phyloP scores from a whole-genome alignment of 2,888 invertebrate genomes.

The Trachelus iudaicus region DNA sequence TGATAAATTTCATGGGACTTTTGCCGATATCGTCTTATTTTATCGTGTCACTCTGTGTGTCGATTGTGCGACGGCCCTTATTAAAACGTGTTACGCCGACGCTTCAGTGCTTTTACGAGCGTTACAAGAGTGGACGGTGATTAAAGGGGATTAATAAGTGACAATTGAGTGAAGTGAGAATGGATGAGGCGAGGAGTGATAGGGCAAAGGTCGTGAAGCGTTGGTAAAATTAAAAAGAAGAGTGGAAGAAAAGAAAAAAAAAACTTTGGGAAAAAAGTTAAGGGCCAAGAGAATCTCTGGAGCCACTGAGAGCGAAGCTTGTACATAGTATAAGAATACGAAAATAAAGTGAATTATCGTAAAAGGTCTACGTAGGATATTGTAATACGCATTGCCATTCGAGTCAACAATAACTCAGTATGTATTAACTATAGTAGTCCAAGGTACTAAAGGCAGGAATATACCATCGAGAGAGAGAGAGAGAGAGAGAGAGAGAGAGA shows the following conservation, averaged over 20 bases:
- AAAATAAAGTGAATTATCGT: conserved; percentile 14
- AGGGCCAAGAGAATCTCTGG: conserved; percentile 4
- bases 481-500: background rate
- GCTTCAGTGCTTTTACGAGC: background rate
- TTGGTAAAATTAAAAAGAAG: background rate
- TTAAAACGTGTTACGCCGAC: background rate
- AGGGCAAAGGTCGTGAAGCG: background rate
- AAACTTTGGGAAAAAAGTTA: background rate
- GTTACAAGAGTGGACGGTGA: background rate
- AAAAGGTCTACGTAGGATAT: conserved; percentile 13
- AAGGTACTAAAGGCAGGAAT: conserved; percentile 13
- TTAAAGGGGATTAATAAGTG: background rate
- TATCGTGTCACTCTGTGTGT: background rate
- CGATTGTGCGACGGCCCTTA: background rate
- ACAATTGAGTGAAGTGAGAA: background rate
- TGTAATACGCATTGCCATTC: conserved; percentile 8
- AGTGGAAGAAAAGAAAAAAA: background rate
- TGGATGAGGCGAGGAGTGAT: background rate
- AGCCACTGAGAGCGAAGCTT: conserved; percentile 14
- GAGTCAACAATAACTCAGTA: background rate
- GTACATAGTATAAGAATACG: conserved; percentile 11
- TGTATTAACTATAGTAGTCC: conserved; percentile 1
- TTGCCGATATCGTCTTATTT: background rate
- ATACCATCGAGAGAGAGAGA: background rate
- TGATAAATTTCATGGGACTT: background rate